A percentile compares a stretch with the other conserved stretches of the same genome.
Evolutionary conservation across 2,888 invertebrate species (phyloP).

Genomic region (Drosophila falleni): DNA sequence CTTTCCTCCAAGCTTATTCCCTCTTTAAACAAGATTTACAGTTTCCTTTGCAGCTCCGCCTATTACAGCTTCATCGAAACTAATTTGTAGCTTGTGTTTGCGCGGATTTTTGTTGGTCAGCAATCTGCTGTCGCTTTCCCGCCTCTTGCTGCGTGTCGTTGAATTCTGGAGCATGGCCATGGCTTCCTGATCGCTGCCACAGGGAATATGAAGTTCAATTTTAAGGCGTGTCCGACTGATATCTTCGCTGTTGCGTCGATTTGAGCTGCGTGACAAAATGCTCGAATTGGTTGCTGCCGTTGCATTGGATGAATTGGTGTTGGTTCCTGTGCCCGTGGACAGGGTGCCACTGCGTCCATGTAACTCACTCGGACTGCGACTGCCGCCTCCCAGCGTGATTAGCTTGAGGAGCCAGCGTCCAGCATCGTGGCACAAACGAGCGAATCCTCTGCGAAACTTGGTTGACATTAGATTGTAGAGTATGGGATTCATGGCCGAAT

Average conservation of each 20-base stretch:
- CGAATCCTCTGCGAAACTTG: conserved; percentile 93
- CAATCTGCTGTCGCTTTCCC: conserved; percentile 56
- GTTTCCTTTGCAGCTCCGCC: conserved; percentile 53
- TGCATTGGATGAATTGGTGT: conserved; percentile 87
- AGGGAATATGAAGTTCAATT: conserved; percentile 76
- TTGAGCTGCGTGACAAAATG: conserved; percentile 88
- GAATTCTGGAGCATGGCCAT: conserved; percentile 80
- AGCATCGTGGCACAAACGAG: conserved; percentile 87
- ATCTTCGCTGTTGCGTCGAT: conserved; percentile 87
- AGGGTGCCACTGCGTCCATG: conserved; percentile 62
- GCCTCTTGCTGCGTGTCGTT: conserved; percentile 35
- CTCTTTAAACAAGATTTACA: conserved; percentile 44
- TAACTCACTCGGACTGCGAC: conserved; percentile 24
- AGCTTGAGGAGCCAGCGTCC: conserved; percentile 53
- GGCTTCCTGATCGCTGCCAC: conserved; percentile 76
- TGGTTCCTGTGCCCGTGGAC: conserved; percentile 85
- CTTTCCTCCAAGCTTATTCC: neutral
- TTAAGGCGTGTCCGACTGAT: conserved; percentile 69
- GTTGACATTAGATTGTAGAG: conserved; percentile 97
- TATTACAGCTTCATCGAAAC: conserved; percentile 79
- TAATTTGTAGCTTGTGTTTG: conserved; percentile 80
- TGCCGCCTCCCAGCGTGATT: conserved; percentile 65
- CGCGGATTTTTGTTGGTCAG: conserved; percentile 36
- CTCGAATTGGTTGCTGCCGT: conserved; percentile 86
- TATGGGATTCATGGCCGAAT: conserved; percentile 96